Evolutionary conservation across 2,888 invertebrate species (phyloP), one percentile per base, ranked within the genome.

Genomic region (Mimumesa dahlbomi): DNA sequence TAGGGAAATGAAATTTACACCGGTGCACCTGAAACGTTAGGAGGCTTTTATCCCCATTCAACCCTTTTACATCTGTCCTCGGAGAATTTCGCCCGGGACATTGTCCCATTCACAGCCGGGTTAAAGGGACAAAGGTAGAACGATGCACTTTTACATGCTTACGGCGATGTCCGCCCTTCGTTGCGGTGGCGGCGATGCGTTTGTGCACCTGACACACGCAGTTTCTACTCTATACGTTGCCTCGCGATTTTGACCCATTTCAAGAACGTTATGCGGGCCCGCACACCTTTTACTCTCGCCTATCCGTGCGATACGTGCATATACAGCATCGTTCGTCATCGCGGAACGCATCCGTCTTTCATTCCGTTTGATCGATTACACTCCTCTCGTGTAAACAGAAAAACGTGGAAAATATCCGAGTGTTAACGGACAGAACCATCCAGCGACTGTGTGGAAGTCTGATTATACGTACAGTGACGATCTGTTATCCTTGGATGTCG

Each of bases 31-130:
- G 40, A 40, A 58, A 63, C 52, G 59, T 57, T 62, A 65, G 64
- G 68, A 62, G 38, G 65, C 69, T 73, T 69, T 69, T 65, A 69
- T 62, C 1, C 64, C 65, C 53, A 38, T 31, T 21, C 46, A 50
- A 49, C 34, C 54, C 69, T 49, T 50, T 63, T 56, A 43, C 48
- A 29, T 42, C 53, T 58, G 19, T 40, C 48, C 40, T 45, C 45
- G 3, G 62, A 57, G 69, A 43, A 64, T 64, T 58, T 58, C 36
- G 61, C 48, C 31, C 2, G 66, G 40, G 14, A 48, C 54, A 46
- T 63, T 52, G 48, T 69, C 68, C 31, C 52, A 34, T 11, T n/a
- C n/a, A n/a, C n/a, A n/a, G 34, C n/a, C 1, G 3, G n/a, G 11
- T 11, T 1, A n/a, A 2, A 34, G 34, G 25, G 13, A 7, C 25